phyloP scores from a whole-genome alignment of 2,888 invertebrate genomes.

The Leptodirus hochenwartii region DNA sequence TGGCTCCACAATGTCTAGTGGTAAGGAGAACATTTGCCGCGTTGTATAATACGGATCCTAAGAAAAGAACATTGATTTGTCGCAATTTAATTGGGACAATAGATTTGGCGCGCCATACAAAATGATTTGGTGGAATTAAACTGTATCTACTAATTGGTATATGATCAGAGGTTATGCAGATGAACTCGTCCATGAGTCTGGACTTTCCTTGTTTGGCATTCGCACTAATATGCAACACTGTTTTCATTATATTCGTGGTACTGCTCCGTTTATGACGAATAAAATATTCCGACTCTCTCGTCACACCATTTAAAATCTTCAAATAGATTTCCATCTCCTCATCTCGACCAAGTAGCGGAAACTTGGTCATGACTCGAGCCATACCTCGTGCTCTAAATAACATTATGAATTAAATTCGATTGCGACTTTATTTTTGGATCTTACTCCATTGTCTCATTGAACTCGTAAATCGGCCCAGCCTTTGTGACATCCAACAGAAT shows the following conservation, averaged over 20 bases:
- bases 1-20: conserved; percentile 22
- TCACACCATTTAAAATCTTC: conserved; percentile 10
- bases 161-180: conserved; percentile 26
- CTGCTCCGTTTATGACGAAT: no score
- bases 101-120: conserved; percentile 21
- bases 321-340: conserved; percentile 19
- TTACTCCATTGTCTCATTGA: no score
- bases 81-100: no score
- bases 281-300: no score
- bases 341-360: conserved; percentile 35
- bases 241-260: no score
- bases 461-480: conserved; percentile 46
- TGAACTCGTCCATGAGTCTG: conserved; percentile 37
- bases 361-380: no score
- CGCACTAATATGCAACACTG: conserved; percentile 31
- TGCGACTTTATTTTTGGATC: no score
- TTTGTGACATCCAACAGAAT: conserved; percentile 40
- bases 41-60: conserved; percentile 26
- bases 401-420: no score
- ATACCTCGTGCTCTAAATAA: no score
- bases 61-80: conserved; percentile 13
- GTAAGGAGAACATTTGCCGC: conserved; percentile 26
- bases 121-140: conserved; percentile 20
- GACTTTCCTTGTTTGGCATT: conserved; percentile 40
- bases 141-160: conserved; percentile 23